Base-by-base conservation (phyloP, 2,113 vertebrate genomes). In the Steatornis caripensis region DNA sequence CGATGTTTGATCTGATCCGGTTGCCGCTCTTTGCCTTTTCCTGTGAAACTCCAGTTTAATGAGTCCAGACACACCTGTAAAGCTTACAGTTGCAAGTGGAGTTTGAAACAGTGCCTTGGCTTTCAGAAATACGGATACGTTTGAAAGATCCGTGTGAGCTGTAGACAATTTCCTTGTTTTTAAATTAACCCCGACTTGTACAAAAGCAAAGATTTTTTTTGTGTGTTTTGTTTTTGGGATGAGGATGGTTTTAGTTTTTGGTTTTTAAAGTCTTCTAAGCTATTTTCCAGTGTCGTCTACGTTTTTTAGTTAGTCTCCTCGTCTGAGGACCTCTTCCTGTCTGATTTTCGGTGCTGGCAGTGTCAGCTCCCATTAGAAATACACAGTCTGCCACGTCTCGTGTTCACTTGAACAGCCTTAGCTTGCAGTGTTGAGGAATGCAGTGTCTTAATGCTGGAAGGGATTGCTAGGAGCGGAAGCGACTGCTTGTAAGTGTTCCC, bases 291-390 rank as follows among this genome's bases (percentile, higher is more conserved):
- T 49, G 71, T 64, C 57, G 41, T 55, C 83, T 88, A 62, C 22
- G n/a, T 11, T 91, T 87, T 87, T 84, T 88, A 95, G 95, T 96
- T 94, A 94, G 77, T 64, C 90, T 97, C 62, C 96, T 97, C 93
- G 93, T 97, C 79, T 51, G 48, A 90, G 95, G 90, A 95, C 92
- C 93, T 90, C 92, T 96, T 96, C 94, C 95, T 79, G 39, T 92
- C 62, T 84, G 82, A 93, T 81, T 95, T 75, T 86, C 12, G 4
- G 82, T 49, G 85, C 58, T 85, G 64, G 92, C 94, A 57, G 94
- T 78, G 80, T 94, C 82, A 55, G 78, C 53, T 75, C 9, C 93
- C 91, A 9, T n/a, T 69, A 65, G 95, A 95, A 80, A 69, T 39
- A 65, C 3, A 2, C 81, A 68, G 55, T 34, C 84, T 93, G 81